A percentile compares a stretch with the other conserved stretches of the same genome.
phyloP scores from a whole-genome alignment of 1,140 invertebrate genomes.

The Eriosoma lanigerum region DNA sequence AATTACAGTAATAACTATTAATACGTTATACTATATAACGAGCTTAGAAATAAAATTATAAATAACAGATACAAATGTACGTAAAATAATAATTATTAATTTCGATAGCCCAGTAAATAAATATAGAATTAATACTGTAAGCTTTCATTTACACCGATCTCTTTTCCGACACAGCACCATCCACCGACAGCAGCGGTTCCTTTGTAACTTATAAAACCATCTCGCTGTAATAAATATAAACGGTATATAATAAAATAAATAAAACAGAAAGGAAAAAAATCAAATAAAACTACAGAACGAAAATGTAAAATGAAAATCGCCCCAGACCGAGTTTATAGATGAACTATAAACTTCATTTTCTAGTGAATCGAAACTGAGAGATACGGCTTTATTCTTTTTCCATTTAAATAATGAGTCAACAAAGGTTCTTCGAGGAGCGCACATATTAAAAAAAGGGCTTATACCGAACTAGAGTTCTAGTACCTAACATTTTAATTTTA shows the following conservation, averaged over 20 bases:
- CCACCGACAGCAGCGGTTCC: background rate
- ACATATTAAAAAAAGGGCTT: constrained; percentile 41
- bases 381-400: constrained; percentile 14
- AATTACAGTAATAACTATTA: constrained; percentile 5
- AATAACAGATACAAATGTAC: background rate
- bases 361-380: constrained; percentile 11
- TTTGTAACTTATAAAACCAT: constrained; percentile 39
- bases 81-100: constrained; percentile 12
- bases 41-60: constrained; percentile 12
- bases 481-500: constrained; percentile 15
- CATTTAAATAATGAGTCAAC: constrained; percentile 47
- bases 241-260: constrained; percentile 35
- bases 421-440: constrained; percentile 11
- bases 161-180: background rate
- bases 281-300: constrained; percentile 38
- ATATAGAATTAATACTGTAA: constrained; percentile 19
- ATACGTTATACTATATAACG: background rate
- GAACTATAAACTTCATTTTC: constrained; percentile 41
- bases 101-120: background rate
- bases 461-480: background rate
- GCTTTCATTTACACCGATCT: constrained; percentile 23
- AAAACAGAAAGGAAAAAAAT: constrained; percentile 35
- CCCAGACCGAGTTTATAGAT: too few species aligned
- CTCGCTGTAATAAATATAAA: constrained; percentile 36
- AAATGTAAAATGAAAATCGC: constrained; percentile 45